Conservation (phyloP, 2,113 vertebrate species). For the Paralichthys olivaceus region DNA sequence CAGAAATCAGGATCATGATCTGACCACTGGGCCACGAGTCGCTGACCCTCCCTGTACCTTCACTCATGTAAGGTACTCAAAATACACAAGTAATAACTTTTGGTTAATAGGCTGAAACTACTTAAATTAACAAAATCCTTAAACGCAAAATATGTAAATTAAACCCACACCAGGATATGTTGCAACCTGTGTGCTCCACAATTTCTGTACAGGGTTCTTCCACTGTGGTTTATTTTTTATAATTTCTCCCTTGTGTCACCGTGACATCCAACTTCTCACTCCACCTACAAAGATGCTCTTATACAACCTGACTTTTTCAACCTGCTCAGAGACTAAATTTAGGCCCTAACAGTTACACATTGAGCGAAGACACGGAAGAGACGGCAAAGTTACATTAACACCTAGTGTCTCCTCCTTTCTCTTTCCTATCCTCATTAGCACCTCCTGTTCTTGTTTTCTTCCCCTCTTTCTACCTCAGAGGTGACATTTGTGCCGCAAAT, state of each 20-base stretch:
- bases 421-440: slow-evolving; percentile 61
- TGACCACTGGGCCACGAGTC: background rate
- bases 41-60: background rate
- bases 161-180: background rate
- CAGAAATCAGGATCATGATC: background rate
- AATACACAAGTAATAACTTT: background rate
- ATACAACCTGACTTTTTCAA: background rate
- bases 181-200: background rate
- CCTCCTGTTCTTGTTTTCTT: slow-evolving; percentile 56
- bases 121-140: too few relatives aligned
- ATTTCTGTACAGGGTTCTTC: background rate
- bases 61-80: too few relatives aligned
- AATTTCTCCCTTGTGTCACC: background rate
- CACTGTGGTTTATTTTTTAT: background rate
- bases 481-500: slow-evolving; percentile 66
- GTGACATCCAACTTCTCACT: background rate
- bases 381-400: slow-evolving; percentile 49
- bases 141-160: too few relatives aligned
- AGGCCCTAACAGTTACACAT: slow-evolving; percentile 34
- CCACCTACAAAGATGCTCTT: background rate
- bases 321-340: slow-evolving; percentile 25
- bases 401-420: slow-evolving; percentile 50
- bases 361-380: slow-evolving; percentile 33
- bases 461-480: slow-evolving; percentile 58
- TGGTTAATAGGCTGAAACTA: background rate